Evolutionary conservation across 1,140 invertebrate genomes (phyloP), one percentile per base, ranked within the genome.

Genomic region (Theocolax elegans): DNA sequence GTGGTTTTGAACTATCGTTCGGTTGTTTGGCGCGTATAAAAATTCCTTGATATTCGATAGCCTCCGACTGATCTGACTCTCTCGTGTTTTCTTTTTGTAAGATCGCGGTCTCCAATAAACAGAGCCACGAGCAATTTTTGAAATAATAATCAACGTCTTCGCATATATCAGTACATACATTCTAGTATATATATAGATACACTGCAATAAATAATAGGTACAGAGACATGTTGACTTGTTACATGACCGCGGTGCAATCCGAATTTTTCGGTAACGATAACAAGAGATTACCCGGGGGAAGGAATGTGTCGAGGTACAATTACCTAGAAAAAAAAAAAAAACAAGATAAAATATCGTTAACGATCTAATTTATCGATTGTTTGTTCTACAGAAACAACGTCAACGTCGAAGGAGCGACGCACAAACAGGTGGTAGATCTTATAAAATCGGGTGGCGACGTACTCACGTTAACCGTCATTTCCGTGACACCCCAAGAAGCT

Each of bases 361-460:
- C 19, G 27, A 13, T 66, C 9, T 40, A 48, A 59, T 21, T 65
- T 59, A 35, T 31, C 49, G 2, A 31, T 44, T 65, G 58, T 17
- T 51, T 19, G 19, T 23, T 62, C 90, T 91, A 63, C 87, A 99
- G 97, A 68, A 99, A 99, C 90, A 94, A 93, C 72, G 92, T 95
- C 10, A 98, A 96, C 87, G 98, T 99, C 0, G 98, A 99, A 89
- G 98, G 98, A 49, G 92, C 97, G 0, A 99, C 97, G 31, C 98
- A 99, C 86, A 97, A 98, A 81, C 97, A 99, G 87, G 98, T 99
- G 35, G 98, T 99, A 12, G 98, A 99, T 85, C 88, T 99, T 53
- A 99, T 99, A 69, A 99, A 99, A 83, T 98, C 97, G 13, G 97
- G 98, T 1, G 97, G 97, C 12, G 97, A 99, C 86, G 94, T 95